These are phyloP conservation scores for Orbicella faveolata DNA, from an alignment of 64 coral and sea anemone species.

Conservation along the genomic window DNA sequence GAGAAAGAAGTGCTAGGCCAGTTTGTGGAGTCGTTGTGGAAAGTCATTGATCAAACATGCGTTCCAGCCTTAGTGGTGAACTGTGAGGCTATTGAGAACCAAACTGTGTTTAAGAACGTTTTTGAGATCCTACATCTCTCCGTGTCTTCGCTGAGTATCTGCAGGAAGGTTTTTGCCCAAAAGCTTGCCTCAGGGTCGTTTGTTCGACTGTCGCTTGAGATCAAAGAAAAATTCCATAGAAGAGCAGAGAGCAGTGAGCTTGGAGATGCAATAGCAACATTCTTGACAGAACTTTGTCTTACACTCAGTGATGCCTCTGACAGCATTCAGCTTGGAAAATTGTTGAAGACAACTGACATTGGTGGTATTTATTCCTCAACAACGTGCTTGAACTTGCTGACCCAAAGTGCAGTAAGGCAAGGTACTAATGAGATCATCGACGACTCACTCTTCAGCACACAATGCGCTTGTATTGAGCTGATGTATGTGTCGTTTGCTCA, in stretches of 20 bases:
- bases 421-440: conserved; percentile 45
- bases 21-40: conserved; percentile 22
- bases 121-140: conserved; percentile 68
- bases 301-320: not conserved
- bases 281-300: conserved; percentile 25
- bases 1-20: not conserved
- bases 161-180: conserved; percentile 31
- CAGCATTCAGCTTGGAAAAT: not conserved
- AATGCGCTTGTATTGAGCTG: conserved; percentile 75
- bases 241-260: conserved; percentile 3
- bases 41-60: conserved; percentile 67
- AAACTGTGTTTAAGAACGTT: conserved; percentile 57
- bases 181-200: conserved; percentile 52
- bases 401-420: conserved; percentile 51
- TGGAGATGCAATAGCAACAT: not conserved
- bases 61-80: conserved; percentile 86
- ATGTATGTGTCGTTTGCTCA: conserved; percentile 58
- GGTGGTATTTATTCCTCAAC: conserved; percentile 34
- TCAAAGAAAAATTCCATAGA: conserved; percentile 52
- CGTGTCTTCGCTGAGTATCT: conserved; percentile 43
- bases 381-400: conserved; percentile 49
- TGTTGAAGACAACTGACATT: not conserved
- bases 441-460: conserved; percentile 54
- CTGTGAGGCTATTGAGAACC: conserved; percentile 65
- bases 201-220: conserved; percentile 54